A percentile compares a stretch with the other conserved stretches of the same genome.
These are phyloP conservation scores for Adoxophyes honmai DNA, from an alignment of 1,140 invertebrate species.

Conservation along the genomic window DNA sequence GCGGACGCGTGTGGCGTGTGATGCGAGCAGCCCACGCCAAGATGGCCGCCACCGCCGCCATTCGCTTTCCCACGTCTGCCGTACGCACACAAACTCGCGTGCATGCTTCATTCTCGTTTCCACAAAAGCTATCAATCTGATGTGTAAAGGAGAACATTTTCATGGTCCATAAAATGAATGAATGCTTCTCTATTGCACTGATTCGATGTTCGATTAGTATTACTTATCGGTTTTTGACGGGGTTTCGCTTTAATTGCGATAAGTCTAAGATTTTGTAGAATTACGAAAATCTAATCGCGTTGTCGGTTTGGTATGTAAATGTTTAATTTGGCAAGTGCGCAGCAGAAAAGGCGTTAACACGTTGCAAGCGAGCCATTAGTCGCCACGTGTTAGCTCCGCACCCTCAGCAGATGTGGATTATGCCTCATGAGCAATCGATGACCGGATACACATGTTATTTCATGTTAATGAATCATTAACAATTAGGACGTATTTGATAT, in stretches of 20 bases:
- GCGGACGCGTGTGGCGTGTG: conserved; percentile 66
- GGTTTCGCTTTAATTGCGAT: conserved; percentile 22
- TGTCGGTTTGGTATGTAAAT: conserved; percentile 15
- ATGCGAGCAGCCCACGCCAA: conserved; percentile 63
- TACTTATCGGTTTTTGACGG: conserved; percentile 27
- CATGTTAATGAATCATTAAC: conserved; percentile 37
- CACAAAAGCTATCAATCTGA: conserved; percentile 20
- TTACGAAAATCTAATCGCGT: conserved; percentile 15
- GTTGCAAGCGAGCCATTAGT: conserved; percentile 41
- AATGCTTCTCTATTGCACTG: conserved; percentile 53
- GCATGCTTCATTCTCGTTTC: conserved; percentile 67
- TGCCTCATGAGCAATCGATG: conserved; percentile 34
- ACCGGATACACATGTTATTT: conserved; percentile 33
- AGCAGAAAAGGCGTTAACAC: conserved; percentile 26
- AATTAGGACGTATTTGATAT: background rate
- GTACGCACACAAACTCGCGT: conserved; percentile 52
- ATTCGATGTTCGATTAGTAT: conserved; percentile 48
- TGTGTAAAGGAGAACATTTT: conserved; percentile 7
- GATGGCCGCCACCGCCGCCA: conserved; percentile 68
- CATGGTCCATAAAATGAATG: conserved; percentile 13
- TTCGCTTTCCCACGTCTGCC: conserved; percentile 70
- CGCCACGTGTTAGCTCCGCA: conserved; percentile 48
- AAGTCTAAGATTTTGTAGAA: background rate
- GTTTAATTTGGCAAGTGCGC: conserved; percentile 27
- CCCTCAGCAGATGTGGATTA: conserved; percentile 42